Evolutionary conservation across 1,140 invertebrate species (phyloP).

Genomic region (Achatina immaculata): DNA sequence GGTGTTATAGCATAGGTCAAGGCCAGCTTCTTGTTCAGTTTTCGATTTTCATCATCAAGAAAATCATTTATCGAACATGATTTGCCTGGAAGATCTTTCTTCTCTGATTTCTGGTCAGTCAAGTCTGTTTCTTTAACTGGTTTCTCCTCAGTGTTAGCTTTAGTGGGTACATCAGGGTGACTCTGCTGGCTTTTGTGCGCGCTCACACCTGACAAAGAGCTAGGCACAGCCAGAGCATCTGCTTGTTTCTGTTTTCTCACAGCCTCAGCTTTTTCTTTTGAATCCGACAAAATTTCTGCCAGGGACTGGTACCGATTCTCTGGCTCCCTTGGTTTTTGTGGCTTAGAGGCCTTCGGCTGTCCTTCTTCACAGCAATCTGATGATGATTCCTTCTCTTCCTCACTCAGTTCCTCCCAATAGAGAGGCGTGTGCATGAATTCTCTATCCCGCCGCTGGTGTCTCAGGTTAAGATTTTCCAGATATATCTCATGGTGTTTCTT

Average conservation of each 20-base stretch:
- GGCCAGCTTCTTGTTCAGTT: neutral
- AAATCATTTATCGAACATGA: neutral
- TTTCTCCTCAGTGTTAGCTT: neutral
- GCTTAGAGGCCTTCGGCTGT: neutral
- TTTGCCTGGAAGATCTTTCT: slow-evolving; percentile 1
- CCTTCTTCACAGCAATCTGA: slow-evolving; percentile 23
- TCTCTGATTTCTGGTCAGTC: neutral
- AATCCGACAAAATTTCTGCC: slow-evolving; percentile 29
- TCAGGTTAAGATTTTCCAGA: slow-evolving; percentile 20
- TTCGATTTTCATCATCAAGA: slow-evolving; percentile 7
- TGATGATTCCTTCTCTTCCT: neutral
- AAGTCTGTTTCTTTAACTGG: neutral
- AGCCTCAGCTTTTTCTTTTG: slow-evolving; percentile 10
- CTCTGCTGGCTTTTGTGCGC: too few species aligned
- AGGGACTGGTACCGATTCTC: slow-evolving; percentile 22
- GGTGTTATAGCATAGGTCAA: neutral
- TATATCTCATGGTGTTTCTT: slow-evolving; percentile 19
- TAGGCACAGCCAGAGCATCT: too few species aligned
- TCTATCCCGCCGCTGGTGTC: slow-evolving; percentile 17
- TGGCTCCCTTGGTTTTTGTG: neutral
- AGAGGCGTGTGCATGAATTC: slow-evolving; percentile 32
- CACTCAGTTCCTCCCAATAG: neutral
- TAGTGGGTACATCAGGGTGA: neutral
- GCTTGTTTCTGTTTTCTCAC: neutral
- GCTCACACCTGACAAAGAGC: too few species aligned